Percentiles rank a stretch among this genome's conserved stretches.
phyloP scores from a whole-genome alignment of 2,797 vertebrate species.

The Geotrypetes seraphini region DNA sequence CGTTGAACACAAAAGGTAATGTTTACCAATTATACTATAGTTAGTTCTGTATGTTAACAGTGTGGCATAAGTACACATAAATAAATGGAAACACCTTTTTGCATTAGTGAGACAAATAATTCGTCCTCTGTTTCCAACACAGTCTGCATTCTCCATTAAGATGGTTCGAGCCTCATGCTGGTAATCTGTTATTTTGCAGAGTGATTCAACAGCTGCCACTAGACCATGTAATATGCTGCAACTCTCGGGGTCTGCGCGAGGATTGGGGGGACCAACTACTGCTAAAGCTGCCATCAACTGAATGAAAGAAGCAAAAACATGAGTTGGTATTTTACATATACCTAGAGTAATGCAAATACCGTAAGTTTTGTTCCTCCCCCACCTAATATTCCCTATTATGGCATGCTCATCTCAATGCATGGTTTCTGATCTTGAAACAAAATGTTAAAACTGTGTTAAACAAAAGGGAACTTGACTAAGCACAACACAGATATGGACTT shows the following conservation, averaged over 20 bases:
- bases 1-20: neutral
- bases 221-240: slow-evolving; percentile 94
- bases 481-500: too few relatives aligned
- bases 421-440: too few relatives aligned
- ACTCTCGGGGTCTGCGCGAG: slow-evolving; percentile 85
- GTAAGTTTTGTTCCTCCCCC: too few relatives aligned
- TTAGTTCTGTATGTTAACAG: too few relatives aligned
- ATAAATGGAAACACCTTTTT: slow-evolving; percentile 85
- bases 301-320: neutral
- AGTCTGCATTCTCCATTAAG: slow-evolving; percentile 87
- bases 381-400: too few relatives aligned
- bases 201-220: slow-evolving; percentile 83
- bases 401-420: too few relatives aligned
- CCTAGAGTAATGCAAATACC: fast-evolving
- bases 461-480: too few relatives aligned
- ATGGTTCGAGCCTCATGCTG: slow-evolving; percentile 81
- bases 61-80: too few relatives aligned
- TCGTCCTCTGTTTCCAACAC: slow-evolving; percentile 85
- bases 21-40: too few relatives aligned
- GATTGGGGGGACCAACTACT: slow-evolving; percentile 89
- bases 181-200: slow-evolving; percentile 90
- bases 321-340: too few relatives aligned
- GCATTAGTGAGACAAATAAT: slow-evolving; percentile 95
- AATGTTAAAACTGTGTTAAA: too few relatives aligned
- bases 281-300: slow-evolving; percentile 91